Base-by-base conservation (phyloP, 2,888 invertebrate species). In the Cecidostiba fungosa region DNA sequence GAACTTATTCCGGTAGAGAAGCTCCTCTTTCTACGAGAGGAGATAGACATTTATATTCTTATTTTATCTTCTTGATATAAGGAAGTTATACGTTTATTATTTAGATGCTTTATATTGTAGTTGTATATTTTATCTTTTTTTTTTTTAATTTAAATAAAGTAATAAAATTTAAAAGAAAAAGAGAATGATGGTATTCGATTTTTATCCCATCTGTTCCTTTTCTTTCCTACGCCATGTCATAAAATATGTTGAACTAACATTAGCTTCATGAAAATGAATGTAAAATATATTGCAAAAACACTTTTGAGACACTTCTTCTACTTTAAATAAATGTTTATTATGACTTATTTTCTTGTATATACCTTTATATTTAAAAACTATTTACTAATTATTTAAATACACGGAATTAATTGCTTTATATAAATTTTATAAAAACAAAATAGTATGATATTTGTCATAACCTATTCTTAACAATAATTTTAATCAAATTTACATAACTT, bases 71-170 rank as follows among this genome's bases (percentile, higher is more conserved):
- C 23, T 73, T 73, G 12, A 78, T 62, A 54, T 50, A 83, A 23
- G 32, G 50, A 70, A 85, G 74, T 79, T 84, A n/a, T 54, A 78
- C 66, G 69, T 82, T 87, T 86, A 86, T 85, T 73, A 82, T 77
- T 85, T 87, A 85, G 76, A 87, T 85, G 72, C 79, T 87, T 85
- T 87, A 85, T 85, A 87, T 77, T 85, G 59, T 87, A 87, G 85
- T 77, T 87, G 80, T 85, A 84, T 26, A 62, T 87, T 87, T 76
- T 82, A 43, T 80, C n/a, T 59, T 66, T 87, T 87, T 87, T 87
- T 87, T 77, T 87, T 82, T 59, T 59, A 8, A 59, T 82, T 80
- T 73, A 74, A 87, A 87, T 87, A 87, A 87, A 87, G 80, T 79
- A 83, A 83, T 16, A 69, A 72, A 62, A 39, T 47, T 72, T 4